Conservation (phyloP, 2,888 invertebrate genomes). For the Cactoblastis cactorum region DNA sequence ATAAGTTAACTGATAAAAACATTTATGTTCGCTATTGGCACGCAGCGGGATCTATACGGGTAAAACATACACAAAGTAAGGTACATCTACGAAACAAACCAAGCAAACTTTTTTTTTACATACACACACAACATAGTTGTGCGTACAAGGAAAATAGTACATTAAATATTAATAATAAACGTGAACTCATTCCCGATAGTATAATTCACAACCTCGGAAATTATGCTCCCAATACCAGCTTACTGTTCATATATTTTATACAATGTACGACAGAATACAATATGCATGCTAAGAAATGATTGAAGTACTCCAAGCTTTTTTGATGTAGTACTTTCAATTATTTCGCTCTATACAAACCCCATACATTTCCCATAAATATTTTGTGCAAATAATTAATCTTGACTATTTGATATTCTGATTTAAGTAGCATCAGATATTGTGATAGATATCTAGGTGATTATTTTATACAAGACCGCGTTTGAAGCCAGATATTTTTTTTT, state of each 20-base stretch:
- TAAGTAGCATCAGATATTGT: conserved; percentile 33
- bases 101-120: conserved; percentile 73
- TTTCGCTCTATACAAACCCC: conserved; percentile 19
- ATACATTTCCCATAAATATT: conserved; percentile 26
- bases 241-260: conserved; percentile 59
- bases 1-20: conserved; percentile 43
- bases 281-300: conserved; percentile 47
- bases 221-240: conserved; percentile 79
- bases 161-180: conserved; percentile 53
- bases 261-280: conserved; percentile 46
- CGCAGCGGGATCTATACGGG: conserved; percentile 61
- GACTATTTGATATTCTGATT: conserved; percentile 19
- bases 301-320: conserved; percentile 16
- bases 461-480: conserved; percentile 17
- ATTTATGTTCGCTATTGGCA: conserved; percentile 67
- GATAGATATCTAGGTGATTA: conserved; percentile 52
- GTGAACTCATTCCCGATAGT: conserved; percentile 76
- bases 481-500: not conserved
- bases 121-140: conserved; percentile 69
- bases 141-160: conserved; percentile 60
- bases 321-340: conserved; percentile 19
- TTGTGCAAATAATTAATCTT: conserved; percentile 46
- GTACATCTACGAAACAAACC: conserved; percentile 68
- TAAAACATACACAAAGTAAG: conserved; percentile 64
- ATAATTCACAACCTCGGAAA: conserved; percentile 78